Percentiles rank a stretch among this genome's conserved stretches.
Conservation (phyloP, 1,140 invertebrate species). For the Thaumetopoea pityocampa region DNA sequence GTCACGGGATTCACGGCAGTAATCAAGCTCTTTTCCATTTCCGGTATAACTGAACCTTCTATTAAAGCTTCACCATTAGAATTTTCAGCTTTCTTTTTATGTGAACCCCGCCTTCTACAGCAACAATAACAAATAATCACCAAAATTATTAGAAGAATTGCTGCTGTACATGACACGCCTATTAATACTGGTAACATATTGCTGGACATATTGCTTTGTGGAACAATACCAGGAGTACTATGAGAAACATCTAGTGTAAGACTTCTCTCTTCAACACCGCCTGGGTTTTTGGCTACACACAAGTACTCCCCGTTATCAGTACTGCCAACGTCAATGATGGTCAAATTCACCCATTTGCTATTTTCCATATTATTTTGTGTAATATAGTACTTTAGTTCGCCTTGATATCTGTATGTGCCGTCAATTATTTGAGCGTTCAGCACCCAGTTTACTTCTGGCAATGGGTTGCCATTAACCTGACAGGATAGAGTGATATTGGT, state of each 20-base stretch:
- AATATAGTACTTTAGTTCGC: slow-evolving; percentile 57
- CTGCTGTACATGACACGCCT: slow-evolving; percentile 71
- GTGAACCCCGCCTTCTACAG: slow-evolving; percentile 76
- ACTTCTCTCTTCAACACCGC: slow-evolving; percentile 86
- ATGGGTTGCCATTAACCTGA: slow-evolving; percentile 84
- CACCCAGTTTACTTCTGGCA: slow-evolving; percentile 86
- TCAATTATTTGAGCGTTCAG: slow-evolving; percentile 80
- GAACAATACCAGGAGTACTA: slow-evolving; percentile 58
- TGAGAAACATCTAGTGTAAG: slow-evolving; percentile 80
- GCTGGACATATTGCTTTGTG: slow-evolving; percentile 61
- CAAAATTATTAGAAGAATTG: slow-evolving; percentile 79
- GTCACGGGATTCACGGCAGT: slow-evolving; percentile 88
- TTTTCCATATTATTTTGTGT: slow-evolving; percentile 47
- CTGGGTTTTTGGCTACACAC: slow-evolving; percentile 91
- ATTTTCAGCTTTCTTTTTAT: slow-evolving; percentile 76
- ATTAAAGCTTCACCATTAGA: slow-evolving; percentile 79
- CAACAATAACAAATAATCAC: slow-evolving; percentile 82
- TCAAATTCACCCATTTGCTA: slow-evolving; percentile 85
- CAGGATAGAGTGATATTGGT: slow-evolving; percentile 86
- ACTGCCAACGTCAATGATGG: slow-evolving; percentile 81
- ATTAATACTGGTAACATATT: slow-evolving; percentile 74
- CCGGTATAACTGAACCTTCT: slow-evolving; percentile 78
- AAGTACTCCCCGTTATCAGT: slow-evolving; percentile 91
- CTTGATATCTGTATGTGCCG: slow-evolving; percentile 75
- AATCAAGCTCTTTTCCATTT: slow-evolving; percentile 88